phyloP scores from a whole-genome alignment of 2,888 invertebrate genomes.

The Apodemia mormo region DNA sequence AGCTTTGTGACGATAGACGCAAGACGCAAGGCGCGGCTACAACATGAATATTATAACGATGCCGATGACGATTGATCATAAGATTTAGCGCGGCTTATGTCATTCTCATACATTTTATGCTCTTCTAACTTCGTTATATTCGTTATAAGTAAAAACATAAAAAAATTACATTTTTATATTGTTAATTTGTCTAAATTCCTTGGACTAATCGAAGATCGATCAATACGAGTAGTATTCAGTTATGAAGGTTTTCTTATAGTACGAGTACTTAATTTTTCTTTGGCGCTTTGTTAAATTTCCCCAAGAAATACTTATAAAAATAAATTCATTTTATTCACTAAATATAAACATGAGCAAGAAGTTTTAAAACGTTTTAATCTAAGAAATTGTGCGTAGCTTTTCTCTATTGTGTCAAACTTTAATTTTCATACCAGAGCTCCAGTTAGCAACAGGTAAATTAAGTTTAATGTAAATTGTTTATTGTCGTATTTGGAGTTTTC shows the following conservation, averaged over 20 bases:
- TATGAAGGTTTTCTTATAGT: neutral
- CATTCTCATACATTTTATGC: no score
- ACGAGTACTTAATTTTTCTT: neutral
- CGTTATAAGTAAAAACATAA: no score
- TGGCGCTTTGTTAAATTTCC: neutral
- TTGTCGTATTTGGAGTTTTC: neutral
- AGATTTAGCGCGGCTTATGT: no score
- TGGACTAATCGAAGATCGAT: no score
- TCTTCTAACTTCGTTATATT: no score
- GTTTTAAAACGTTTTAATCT: neutral
- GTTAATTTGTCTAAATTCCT: no score
- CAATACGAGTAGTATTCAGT: neutral
- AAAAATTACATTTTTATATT: no score
- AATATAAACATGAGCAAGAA: neutral
- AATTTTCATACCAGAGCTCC: neutral
- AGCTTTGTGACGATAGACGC: no score
- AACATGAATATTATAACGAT: no score
- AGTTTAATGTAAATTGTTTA: neutral
- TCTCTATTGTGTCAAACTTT: neutral
- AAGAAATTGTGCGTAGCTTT: slow-evolving; percentile 9
- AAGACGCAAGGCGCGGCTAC: no score
- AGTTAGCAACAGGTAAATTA: slow-evolving; percentile 11
- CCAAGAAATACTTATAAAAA: neutral
- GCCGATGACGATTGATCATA: no score
- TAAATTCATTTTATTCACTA: neutral